A percentile compares a stretch with the other conserved stretches of the same genome.
Conservation (phyloP, 2,797 vertebrate species). For the Chelon labrosus region DNA sequence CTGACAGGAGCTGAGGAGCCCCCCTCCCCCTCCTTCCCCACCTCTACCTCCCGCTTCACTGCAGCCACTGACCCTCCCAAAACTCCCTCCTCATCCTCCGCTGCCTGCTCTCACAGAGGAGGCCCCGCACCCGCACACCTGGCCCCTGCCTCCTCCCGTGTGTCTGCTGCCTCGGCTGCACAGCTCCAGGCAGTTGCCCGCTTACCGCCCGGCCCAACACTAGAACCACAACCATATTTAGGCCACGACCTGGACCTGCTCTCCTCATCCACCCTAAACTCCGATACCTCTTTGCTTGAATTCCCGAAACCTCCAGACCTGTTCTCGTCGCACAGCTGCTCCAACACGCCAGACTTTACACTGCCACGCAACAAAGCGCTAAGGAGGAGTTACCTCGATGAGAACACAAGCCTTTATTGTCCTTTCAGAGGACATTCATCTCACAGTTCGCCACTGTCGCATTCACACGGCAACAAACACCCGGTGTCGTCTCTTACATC, state of each 20-base stretch:
- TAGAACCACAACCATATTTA: constrained; percentile 26
- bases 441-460: constrained; percentile 43
- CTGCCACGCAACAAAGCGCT: constrained; percentile 50
- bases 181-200: constrained; percentile 47
- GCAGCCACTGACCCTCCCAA: constrained; percentile 77
- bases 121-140: constrained; percentile 80
- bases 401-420: constrained; percentile 24
- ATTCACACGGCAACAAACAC: constrained; percentile 31
- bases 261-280: constrained; percentile 36
- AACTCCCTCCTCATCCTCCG: constrained; percentile 37
- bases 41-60: constrained; percentile 39
- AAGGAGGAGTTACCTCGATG: constrained; percentile 11
- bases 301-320: constrained; percentile 60
- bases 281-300: constrained; percentile 29
- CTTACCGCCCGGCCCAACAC: constrained; percentile 12
- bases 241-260: constrained; percentile 1
- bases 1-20: constrained; percentile 92
- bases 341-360: constrained; percentile 29
- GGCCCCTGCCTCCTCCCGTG: constrained; percentile 71
- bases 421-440: constrained; percentile 58
- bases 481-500: constrained; percentile 17
- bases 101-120: constrained; percentile 46
- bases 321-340: constrained; percentile 44
- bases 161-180: constrained; percentile 62
- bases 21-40: constrained; percentile 72